Evolutionary conservation across 2,797 vertebrate genomes (phyloP), one percentile per base, ranked within the genome.

Genomic region (Esox masquinongy): DNA sequence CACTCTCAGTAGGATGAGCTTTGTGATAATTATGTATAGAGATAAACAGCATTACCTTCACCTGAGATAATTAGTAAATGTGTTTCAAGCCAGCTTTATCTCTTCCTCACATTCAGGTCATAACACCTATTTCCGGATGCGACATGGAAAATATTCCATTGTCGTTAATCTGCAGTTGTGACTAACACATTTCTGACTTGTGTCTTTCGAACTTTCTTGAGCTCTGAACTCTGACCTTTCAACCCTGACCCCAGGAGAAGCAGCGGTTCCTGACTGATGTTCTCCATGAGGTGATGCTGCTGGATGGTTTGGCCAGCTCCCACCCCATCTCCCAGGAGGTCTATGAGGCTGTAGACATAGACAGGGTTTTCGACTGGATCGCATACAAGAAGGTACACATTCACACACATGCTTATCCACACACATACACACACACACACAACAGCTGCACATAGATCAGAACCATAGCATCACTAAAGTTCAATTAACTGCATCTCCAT

Each of bases 261-360:
- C 97, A 99, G 74, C 95, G 97, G 7, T 99, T 99, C 90, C 94
- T 99, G 88, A 99, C 97, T 0, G 97, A 99, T 74, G 97, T 98
- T 74, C 95, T 99, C 5, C 98, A 99, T 26, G 97, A 99, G 91
- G 97, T 99, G 86, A 98, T 99, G 97, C 87, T 98, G 39, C 85
- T 99, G 84, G 98, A 99, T 0, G 97, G 98, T 5, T 88, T 98
- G 77, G 92, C 94, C 80, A 96, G 95, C 88, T 99, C 97, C 74
- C 98, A 99, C 85, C 97, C 98, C 0, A 98, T 99, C 68, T 99
- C 97, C 43, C 98, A 99, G 90, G 95, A 99, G 80, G 97, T 99
- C 72, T 92, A 94, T 11, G 95, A 94, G 91, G 97, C 97, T 26
- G 93, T 95, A 0, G 98, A 99, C 84, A 99, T 99, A 15, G 95